These are phyloP conservation scores for Electrophaes corylata DNA, from an alignment of 2,888 invertebrate genomes.

Conservation along the genomic window DNA sequence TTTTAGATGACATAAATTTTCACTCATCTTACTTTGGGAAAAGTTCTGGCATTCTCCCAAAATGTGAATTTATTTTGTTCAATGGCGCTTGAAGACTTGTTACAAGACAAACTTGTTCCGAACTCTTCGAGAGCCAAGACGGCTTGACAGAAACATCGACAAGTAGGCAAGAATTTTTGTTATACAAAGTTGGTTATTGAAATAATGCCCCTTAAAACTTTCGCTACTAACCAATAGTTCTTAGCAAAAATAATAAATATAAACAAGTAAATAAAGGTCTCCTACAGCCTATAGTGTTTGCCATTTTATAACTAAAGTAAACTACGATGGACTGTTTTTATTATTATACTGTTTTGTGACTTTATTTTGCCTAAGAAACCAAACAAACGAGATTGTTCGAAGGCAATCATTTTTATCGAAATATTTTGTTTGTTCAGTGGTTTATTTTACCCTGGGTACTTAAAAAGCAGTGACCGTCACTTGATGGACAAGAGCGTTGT, in stretches of 20 bases:
- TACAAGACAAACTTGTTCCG: slow-evolving; percentile 9
- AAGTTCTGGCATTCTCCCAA: slow-evolving; percentile 38
- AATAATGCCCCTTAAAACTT: slow-evolving; percentile 2
- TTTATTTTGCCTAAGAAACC: not conserved
- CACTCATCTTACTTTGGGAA: slow-evolving; percentile 33
- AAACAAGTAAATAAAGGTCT: too few relatives aligned
- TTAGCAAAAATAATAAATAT: too few relatives aligned
- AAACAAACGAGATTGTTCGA: slow-evolving; percentile 24
- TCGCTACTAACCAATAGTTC: too few relatives aligned
- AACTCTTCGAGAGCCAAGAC: not conserved
- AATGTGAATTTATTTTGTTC: slow-evolving; percentile 40
- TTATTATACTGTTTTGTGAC: not conserved
- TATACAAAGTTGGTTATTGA: slow-evolving; percentile 21
- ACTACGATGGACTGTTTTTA: too few relatives aligned
- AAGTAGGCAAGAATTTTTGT: slow-evolving; percentile 9
- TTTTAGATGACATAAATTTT: slow-evolving; percentile 32
- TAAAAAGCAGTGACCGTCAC: not conserved
- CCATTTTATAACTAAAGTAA: too few relatives aligned
- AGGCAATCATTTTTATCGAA: slow-evolving; percentile 44
- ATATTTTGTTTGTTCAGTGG: slow-evolving; percentile 42
- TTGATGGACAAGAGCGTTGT: not conserved
- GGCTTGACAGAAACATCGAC: slow-evolving; percentile 21
- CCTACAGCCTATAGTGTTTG: too few relatives aligned
- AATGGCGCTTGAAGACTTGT: slow-evolving; percentile 30
- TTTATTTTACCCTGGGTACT: not conserved